A percentile compares a stretch with the other conserved stretches of the same genome.
Conservation (phyloP, 2,113 vertebrate genomes). For the Paracanthobrama guichenoti region DNA sequence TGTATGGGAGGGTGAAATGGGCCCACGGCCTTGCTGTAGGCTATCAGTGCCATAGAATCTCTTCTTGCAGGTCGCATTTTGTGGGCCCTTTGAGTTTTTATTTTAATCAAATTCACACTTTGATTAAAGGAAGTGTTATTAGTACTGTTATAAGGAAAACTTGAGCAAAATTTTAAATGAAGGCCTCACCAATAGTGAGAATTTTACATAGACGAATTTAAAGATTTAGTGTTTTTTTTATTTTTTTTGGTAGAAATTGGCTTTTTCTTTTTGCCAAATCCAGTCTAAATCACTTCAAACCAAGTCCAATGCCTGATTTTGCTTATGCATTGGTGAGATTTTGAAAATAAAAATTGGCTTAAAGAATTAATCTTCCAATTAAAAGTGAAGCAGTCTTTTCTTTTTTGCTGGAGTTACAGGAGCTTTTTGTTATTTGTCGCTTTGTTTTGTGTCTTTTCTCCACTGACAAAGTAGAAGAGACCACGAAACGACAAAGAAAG, state of each 20-base stretch:
- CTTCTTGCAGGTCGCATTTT: slow-evolving; percentile 40
- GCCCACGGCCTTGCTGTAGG: slow-evolving; percentile 53
- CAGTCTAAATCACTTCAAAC: background rate
- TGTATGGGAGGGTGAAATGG: slow-evolving; percentile 59
- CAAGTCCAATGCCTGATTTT: background rate
- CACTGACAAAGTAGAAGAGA: background rate
- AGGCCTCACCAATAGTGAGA: background rate
- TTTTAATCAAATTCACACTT: slow-evolving; percentile 18
- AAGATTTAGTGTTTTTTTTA: background rate
- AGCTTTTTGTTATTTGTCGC: background rate
- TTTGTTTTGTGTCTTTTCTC: background rate
- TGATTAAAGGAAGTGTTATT: slow-evolving; percentile 20
- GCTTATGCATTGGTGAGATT: background rate
- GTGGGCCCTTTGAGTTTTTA: slow-evolving; percentile 53
- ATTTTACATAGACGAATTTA: background rate
- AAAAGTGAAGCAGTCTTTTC: background rate
- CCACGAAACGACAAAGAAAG: background rate
- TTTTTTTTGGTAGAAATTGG: background rate
- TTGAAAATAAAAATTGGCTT: background rate
- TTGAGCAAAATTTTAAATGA: slow-evolving; percentile 3
- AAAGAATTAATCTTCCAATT: background rate
- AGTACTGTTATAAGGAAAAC: background rate
- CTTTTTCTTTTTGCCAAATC: background rate
- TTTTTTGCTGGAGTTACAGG: background rate
- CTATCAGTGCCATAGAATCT: slow-evolving; percentile 11